Conservation (phyloP, 2,113 vertebrate genomes). For the Corynorhinus townsendii region DNA sequence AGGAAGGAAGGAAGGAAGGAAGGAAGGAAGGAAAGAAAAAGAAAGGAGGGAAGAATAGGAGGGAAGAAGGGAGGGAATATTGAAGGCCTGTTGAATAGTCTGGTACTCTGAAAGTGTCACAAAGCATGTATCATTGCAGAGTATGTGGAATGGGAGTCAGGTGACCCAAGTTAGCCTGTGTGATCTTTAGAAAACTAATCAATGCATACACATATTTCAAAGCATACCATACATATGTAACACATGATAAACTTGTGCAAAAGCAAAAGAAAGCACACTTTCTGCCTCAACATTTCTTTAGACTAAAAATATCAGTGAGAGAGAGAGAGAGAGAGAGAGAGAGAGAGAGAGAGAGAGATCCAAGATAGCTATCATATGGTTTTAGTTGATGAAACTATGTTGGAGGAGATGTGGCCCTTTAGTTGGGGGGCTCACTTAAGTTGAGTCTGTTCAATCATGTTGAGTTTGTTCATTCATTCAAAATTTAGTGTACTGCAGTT, state of each 20-base stretch:
- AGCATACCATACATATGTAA: background rate
- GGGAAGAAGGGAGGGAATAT: background rate
- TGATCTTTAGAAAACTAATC: background rate
- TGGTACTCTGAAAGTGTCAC: background rate
- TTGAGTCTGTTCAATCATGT: background rate
- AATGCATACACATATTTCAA: background rate
- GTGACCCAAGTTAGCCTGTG: background rate
- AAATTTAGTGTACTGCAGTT: background rate
- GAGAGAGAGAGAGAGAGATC: background rate
- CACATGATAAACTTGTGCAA: background rate
- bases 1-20: background rate
- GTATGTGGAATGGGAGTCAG: background rate
- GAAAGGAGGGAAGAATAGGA: background rate
- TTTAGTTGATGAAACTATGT: slow-evolving; percentile 14
- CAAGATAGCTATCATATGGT: background rate
- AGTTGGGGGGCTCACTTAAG: background rate
- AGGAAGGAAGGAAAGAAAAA: background rate
- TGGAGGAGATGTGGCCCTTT: background rate
- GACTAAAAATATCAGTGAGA: background rate
- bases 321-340: background rate
- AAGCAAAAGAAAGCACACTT: background rate
- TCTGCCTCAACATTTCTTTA: background rate
- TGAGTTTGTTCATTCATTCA: background rate
- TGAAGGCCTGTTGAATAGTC: background rate
- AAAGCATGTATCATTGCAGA: background rate